phyloP scores from a whole-genome alignment of 2,797 vertebrate species.

The Dermochelys coriacea region DNA sequence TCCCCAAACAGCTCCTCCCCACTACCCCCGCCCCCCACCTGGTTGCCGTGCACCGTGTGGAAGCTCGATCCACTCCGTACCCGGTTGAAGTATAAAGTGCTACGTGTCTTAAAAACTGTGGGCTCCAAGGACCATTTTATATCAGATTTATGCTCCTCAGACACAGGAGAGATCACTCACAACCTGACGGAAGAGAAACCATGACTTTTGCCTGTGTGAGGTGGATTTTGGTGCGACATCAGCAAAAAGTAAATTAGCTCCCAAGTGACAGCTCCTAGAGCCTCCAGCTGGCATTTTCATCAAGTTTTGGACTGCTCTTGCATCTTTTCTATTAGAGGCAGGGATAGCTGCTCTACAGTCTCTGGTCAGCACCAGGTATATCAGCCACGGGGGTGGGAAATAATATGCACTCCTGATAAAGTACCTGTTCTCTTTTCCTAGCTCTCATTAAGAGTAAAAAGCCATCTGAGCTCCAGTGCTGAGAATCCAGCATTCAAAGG shows the following conservation, averaged over 20 bases:
- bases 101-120: background rate
- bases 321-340: background rate
- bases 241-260: constrained; percentile 66
- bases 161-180: constrained; percentile 26
- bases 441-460: background rate
- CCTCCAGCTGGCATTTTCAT: constrained; percentile 20
- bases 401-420: background rate
- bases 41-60: background rate
- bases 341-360: background rate
- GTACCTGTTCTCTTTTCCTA: background rate
- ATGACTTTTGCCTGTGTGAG: background rate
- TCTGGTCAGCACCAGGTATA: background rate
- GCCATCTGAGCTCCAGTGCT: background rate
- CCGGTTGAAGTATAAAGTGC: background rate
- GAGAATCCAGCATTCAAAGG: background rate
- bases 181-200: constrained; percentile 29
- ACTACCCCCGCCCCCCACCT: background rate
- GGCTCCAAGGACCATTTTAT: background rate
- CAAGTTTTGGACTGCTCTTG: background rate
- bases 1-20: accelerated
- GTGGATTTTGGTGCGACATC: constrained; percentile 43
- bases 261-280: constrained; percentile 25
- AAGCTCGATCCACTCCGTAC: background rate
- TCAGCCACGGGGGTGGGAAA: background rate
- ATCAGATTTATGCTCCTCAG: constrained; percentile 32